Evolutionary conservation across 1,140 invertebrate species (phyloP), one percentile per base, ranked within the genome.

Genomic region (Achatina immaculata): DNA sequence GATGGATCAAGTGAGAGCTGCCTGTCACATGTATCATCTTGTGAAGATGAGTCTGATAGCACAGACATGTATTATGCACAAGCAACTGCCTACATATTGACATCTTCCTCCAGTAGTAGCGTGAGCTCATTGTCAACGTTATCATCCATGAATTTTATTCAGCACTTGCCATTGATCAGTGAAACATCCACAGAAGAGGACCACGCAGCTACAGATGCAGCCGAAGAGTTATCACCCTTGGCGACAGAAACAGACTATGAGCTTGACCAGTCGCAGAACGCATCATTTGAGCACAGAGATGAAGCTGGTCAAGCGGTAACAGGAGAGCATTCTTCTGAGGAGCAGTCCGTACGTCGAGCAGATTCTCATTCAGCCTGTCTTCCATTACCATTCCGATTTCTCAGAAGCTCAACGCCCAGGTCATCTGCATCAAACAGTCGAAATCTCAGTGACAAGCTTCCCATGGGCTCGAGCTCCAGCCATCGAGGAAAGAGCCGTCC

Each of bases 401-500:
- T 69, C 19, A 71, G 40, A 66, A 51, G 40, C 36, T 71, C 36
- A 19, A 36, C 36, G 16, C 34, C 58, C 19, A 3, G 62, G 4
- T 68, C 51, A 14, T 74, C 45, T 28, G 31, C 45, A 31, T 16
- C 40, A 34, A 81, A 81, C 65, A 42, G 55, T 38, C 66, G 55
- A 75, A 81, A 69, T 43, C 74, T 77, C 24, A 58, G 40, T 21
- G 79, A 81, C 34, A 83, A 83, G 51, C 65, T 72, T 0, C 78
- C 81, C 14, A 45, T 48, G 0, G 81, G 77, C 36, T 34, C 48
- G 1, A 19, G 55, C 14, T 38, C 79, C 19, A 28, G 58, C 21
- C 55, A 65, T 24, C 36, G 75, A 14, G 28, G 72, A 38, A 82
- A 83, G 75, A 42, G 55, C 24, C 55, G 66, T 40, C 84, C 85